Conservation (phyloP, 2,888 invertebrate species). For the Nemoura dubitans region DNA sequence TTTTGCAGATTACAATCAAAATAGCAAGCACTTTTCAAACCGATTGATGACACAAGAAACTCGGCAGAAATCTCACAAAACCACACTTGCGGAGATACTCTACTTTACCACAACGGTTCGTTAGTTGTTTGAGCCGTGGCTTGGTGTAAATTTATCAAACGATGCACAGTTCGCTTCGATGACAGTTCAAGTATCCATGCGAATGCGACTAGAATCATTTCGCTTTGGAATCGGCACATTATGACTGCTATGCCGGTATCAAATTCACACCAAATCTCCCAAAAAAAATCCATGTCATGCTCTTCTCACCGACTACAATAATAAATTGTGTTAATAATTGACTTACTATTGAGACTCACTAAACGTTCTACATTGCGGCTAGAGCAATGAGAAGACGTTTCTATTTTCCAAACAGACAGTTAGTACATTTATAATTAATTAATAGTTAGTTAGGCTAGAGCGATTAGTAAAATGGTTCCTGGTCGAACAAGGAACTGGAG, state of each 20-base stretch:
- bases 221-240: not conserved
- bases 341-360: slow-evolving; percentile 9
- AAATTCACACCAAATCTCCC: not conserved
- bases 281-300: not conserved
- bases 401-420: slow-evolving; percentile 1
- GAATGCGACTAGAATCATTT: not conserved
- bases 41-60: not conserved
- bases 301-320: not conserved
- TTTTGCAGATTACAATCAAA: not conserved
- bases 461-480: not conserved
- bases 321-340: not conserved
- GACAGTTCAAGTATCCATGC: not conserved
- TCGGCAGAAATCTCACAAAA: not conserved
- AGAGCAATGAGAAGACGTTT: not conserved
- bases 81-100: not conserved
- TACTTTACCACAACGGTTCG: not conserved
- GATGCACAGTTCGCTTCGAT: not conserved
- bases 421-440: not conserved
- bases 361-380: not conserved
- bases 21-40: too few relatives aligned
- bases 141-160: not conserved
- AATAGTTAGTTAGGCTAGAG: not conserved
- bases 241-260: not conserved
- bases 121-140: not conserved
- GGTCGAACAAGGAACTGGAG: not conserved